phyloP scores from a whole-genome alignment of 2,888 invertebrate species.

The Leucania comma region DNA sequence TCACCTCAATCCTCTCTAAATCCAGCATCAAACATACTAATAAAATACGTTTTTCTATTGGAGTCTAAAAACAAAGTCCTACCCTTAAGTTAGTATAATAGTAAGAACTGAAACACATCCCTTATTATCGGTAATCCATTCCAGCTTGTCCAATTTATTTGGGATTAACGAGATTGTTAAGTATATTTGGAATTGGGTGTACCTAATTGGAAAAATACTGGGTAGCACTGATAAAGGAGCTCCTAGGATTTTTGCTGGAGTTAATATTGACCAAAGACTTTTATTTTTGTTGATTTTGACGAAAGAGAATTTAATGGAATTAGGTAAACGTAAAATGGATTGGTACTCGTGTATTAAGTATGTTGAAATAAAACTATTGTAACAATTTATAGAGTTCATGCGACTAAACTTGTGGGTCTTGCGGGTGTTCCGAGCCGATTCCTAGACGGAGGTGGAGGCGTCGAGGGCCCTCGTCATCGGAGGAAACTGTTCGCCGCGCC shows the following conservation, averaged over 20 bases:
- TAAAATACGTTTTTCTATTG: constrained; percentile 33
- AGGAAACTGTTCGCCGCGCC: too few relatives aligned
- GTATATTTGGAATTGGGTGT: constrained; percentile 46
- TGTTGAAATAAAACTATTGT: not conserved
- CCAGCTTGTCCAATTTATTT: constrained; percentile 62
- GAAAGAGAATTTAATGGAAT: constrained; percentile 2
- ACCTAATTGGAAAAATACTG: constrained; percentile 56
- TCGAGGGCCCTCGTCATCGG: too few relatives aligned
- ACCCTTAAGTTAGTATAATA: constrained; percentile 32
- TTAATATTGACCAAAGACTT: constrained; percentile 8
- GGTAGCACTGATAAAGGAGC: constrained; percentile 26
- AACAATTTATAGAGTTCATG: not conserved
- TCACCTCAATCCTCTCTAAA: not conserved
- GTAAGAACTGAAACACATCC: constrained; percentile 40
- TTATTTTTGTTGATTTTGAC: constrained; percentile 10
- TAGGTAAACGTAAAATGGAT: not conserved
- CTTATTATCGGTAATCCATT: constrained; percentile 59
- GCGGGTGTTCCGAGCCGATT: too few relatives aligned
- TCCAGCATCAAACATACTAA: not conserved
- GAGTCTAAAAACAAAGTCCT: constrained; percentile 34
- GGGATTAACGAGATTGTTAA: constrained; percentile 59
- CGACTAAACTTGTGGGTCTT: too few relatives aligned
- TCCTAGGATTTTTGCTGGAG: constrained; percentile 6
- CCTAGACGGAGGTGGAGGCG: too few relatives aligned
- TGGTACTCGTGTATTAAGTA: not conserved